Evolutionary conservation across 2,113 vertebrate genomes (phyloP).

Genomic region (Serilophus lunatus): DNA sequence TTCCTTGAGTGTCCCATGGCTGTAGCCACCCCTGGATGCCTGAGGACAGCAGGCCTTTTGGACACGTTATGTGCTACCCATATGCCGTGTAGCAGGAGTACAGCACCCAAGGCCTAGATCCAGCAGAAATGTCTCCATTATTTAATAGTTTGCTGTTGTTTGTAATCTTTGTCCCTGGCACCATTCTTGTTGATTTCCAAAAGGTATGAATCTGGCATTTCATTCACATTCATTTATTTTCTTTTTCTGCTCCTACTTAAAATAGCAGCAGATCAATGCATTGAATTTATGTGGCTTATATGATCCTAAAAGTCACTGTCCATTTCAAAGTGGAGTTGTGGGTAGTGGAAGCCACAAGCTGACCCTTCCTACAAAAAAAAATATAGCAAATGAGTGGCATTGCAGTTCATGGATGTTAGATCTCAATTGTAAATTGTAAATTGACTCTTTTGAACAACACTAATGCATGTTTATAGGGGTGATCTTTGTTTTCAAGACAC

Average conservation of each 20-base stretch:
- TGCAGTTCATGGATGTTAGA: not conserved
- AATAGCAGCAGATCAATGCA: not conserved
- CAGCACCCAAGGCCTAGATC: not conserved
- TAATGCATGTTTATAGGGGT: not conserved
- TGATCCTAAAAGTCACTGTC: not conserved
- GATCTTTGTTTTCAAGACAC: not conserved
- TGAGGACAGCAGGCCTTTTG: too few relatives aligned
- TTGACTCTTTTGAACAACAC: not conserved
- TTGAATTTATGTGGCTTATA: not conserved
- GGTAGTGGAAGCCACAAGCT: not conserved
- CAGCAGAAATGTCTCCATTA: not conserved
- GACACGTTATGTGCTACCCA: not conserved
- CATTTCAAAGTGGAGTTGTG: not conserved
- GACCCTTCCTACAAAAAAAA: not conserved
- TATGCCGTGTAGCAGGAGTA: not conserved
- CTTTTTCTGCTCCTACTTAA: not conserved
- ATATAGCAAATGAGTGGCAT: not conserved
- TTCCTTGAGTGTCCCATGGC: not conserved
- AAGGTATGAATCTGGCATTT: not conserved
- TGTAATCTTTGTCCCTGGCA: not conserved
- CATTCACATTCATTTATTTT: not conserved
- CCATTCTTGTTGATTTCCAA: not conserved
- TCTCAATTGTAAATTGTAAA: not conserved
- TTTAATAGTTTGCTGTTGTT: not conserved
- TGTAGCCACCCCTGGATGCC: accelerated